A percentile compares a stretch with the other conserved stretches of the same genome.
These are phyloP conservation scores for Falco naumanni DNA, from an alignment of 2,797 vertebrate species.

Conservation along the genomic window DNA sequence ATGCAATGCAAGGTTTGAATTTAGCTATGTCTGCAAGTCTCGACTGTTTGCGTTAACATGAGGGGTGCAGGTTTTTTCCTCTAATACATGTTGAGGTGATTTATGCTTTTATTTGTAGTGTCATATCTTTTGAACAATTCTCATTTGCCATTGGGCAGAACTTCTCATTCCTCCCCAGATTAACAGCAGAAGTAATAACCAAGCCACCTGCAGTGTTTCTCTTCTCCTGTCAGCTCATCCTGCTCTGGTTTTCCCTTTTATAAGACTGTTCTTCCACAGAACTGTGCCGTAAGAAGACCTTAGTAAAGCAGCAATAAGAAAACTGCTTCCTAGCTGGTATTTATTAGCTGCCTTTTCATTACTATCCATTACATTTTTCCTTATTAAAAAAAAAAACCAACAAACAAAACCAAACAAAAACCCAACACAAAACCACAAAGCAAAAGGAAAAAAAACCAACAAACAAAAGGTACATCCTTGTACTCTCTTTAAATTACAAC, in stretches of 20 bases:
- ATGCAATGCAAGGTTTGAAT: neutral
- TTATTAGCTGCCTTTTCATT: neutral
- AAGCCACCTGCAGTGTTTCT: fast-evolving
- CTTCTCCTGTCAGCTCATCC: neutral
- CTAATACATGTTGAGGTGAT: neutral
- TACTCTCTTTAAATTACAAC: neutral
- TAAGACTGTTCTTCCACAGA: neutral
- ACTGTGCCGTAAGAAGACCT: neutral
- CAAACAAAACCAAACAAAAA: too few species aligned
- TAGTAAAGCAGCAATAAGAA: neutral
- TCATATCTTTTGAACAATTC: neutral
- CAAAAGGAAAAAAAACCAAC: too few species aligned
- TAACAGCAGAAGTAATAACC: neutral
- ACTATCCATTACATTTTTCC: neutral
- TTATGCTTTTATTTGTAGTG: neutral
- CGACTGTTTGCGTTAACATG: neutral
- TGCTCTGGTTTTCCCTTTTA: neutral
- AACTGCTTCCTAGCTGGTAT: neutral
- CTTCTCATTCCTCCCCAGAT: neutral
- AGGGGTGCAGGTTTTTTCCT: neutral
- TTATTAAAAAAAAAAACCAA: neutral
- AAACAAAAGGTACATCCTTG: neutral
- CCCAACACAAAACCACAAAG: too few species aligned
- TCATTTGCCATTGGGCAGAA: neutral
- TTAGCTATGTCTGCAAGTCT: neutral